A percentile compares a stretch with the other conserved stretches of the same genome.
Conservation (phyloP, 2,113 vertebrate genomes). For the Amazona guildingii region DNA sequence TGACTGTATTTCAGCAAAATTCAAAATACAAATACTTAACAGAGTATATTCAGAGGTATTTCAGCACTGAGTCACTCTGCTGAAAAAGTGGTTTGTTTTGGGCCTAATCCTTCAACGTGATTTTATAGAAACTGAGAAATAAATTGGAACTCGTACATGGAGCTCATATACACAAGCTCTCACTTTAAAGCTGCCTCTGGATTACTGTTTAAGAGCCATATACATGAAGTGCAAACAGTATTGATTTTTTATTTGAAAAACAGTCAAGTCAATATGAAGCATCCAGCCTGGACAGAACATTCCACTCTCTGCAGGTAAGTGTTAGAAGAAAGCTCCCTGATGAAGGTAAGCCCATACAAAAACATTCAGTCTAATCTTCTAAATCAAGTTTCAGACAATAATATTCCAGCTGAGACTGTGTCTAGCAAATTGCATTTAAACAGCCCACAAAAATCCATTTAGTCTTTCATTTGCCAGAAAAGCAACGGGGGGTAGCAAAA, state of each 20-base stretch:
- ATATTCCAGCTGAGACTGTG: constrained; percentile 26
- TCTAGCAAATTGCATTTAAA: constrained; percentile 42
- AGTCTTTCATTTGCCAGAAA: constrained; percentile 26
- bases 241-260: not conserved
- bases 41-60: not conserved
- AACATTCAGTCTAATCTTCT: not conserved
- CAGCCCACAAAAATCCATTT: constrained; percentile 42
- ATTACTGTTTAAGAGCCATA: not conserved
- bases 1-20: not conserved
- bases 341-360: constrained; percentile 16
- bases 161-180: not conserved
- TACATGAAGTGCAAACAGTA: not conserved
- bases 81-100: constrained; percentile 4
- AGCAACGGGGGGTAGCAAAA: constrained; percentile 20
- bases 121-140: constrained; percentile 13
- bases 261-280: not conserved
- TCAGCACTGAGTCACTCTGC: not conserved
- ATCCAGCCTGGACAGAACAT: not conserved
- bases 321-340: not conserved
- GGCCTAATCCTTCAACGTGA: not conserved
- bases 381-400: constrained; percentile 30
- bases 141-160: not conserved
- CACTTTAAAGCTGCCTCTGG: not conserved
- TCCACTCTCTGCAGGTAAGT: not conserved
- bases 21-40: not conserved